Evolutionary conservation across 2,888 invertebrate species (phyloP).

Genomic region (Latheticus oryzae): DNA sequence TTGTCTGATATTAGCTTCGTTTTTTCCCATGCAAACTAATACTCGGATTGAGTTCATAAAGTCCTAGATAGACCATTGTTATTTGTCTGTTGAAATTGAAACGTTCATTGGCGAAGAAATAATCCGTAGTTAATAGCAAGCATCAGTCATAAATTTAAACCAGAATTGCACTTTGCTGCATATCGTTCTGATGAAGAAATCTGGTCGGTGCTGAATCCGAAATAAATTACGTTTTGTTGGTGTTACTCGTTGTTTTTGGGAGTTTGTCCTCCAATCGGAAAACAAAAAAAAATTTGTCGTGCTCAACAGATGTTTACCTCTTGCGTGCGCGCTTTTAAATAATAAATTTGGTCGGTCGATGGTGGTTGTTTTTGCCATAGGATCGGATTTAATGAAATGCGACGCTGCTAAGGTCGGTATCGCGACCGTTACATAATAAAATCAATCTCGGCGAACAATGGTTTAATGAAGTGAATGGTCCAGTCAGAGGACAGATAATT

Average conservation of each 20-base stretch:
- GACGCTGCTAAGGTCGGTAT: conserved; percentile 17
- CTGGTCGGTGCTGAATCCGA: conserved; percentile 23
- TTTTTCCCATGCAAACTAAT: conserved; percentile 1
- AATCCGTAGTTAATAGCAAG: conserved; percentile 30
- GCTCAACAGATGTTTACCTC: conserved; percentile 35
- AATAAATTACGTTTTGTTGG: conserved; percentile 35
- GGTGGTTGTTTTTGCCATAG: too few species aligned
- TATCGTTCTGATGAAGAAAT: conserved; percentile 39
- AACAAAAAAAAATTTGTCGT: conserved; percentile 29
- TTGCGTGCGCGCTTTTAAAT: conserved; percentile 16
- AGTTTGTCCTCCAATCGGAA: conserved; percentile 27
- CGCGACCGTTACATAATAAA: conserved; percentile 42
- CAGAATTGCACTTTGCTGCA: conserved; percentile 36
- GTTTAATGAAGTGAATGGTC: conserved; percentile 47
- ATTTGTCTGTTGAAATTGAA: conserved; percentile 33
- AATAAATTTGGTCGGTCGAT: conserved; percentile 19
- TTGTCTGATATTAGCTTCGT: neutral
- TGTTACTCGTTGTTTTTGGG: conserved; percentile 34
- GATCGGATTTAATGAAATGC: conserved; percentile 18
- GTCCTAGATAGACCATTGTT: conserved; percentile 8
- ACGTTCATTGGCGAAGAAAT: conserved; percentile 31
- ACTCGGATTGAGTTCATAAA: conserved; percentile 18
- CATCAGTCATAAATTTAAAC: conserved; percentile 35
- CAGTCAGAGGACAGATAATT: conserved; percentile 44
- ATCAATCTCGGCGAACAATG: conserved; percentile 48